phyloP scores from a whole-genome alignment of 2,797 vertebrate genomes.

The Pogoniulus pusillus region DNA sequence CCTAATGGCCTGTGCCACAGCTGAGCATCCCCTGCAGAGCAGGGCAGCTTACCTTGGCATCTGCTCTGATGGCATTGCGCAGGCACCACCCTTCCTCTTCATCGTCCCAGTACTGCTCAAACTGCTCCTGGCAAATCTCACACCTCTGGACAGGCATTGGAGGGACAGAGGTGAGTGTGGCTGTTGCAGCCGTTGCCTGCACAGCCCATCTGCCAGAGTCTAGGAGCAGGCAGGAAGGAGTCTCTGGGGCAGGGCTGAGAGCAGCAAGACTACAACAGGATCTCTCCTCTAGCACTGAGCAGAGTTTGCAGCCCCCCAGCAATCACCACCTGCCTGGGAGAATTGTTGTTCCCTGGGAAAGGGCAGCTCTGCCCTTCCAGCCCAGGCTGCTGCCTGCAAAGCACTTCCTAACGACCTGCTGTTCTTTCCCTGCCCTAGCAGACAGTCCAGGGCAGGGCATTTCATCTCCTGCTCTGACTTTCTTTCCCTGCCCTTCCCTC shows the following conservation, averaged over 20 bases:
- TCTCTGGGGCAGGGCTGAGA: neutral
- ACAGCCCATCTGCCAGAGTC: neutral
- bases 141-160: slow-evolving; percentile 81
- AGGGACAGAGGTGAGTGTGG: neutral
- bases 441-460: neutral
- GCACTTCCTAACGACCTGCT: neutral
- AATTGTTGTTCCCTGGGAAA: no score
- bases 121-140: slow-evolving; percentile 97
- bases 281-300: neutral
- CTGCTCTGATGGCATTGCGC: slow-evolving; percentile 92
- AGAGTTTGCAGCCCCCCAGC: neutral
- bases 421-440: neutral
- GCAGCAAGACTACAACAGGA: neutral
- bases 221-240: neutral
- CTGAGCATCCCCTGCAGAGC: neutral
- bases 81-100: slow-evolving; percentile 99
- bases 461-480: neutral
- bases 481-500: neutral
- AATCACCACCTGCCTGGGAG: neutral
- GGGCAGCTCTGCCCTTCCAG: no score
- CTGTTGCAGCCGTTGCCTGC: neutral
- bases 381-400: neutral
- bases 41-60: slow-evolving; percentile 86
- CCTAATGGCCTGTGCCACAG: neutral
- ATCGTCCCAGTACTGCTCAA: slow-evolving; percentile 99